Base-by-base conservation (phyloP, 2,888 invertebrate species). In the Anorthoa munda region DNA sequence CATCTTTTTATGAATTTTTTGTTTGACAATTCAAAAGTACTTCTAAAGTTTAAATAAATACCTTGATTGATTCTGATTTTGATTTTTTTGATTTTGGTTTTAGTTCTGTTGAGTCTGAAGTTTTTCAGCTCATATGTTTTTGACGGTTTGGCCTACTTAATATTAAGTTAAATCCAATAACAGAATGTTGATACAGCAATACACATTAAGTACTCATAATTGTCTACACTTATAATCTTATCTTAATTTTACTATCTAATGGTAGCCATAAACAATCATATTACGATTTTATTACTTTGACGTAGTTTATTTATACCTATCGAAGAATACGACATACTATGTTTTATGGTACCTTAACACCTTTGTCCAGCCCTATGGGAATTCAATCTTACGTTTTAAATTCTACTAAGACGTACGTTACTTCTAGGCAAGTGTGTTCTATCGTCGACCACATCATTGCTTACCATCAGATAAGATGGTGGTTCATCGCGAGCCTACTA, bases 161-260 rank as follows among this genome's bases (percentile, higher is more conserved):
- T 11, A 31, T 26, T 55, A 12, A 23, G 18, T 51, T 11, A 12
- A 21, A 39, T 66, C 15, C 13, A 46, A 71, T 39, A 4, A 48
- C 18, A 17, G 18, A 66, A 48, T 7, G 39, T 18, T 39, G 2
- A n/a, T 21, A 18, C 48, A 23, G n/a, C 15, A n/a, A 50, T 53
- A 60, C 9, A 53, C 9, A 39, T 64, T 75, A 26, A 23, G 58
- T 51, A 46, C 53, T 45, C 18, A 50, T 46, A 17, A 26, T 61
- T 48, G 56, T 75, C 53, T 45, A 48, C 48, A 60, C 26, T 55
- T 50, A 50, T 72, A 18, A 63, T 48, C 56, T 61, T 77, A 67
- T 77, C 77, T 64, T n/a, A 58, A 77, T 46, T 77, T 72, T 59
- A 64, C 50, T 59, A 58, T 48, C 12, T 77, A 50, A 74, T 73